These are phyloP conservation scores for Myoxocephalus aenaeus DNA, from an alignment of 2,797 vertebrate species.

Conservation along the genomic window DNA sequence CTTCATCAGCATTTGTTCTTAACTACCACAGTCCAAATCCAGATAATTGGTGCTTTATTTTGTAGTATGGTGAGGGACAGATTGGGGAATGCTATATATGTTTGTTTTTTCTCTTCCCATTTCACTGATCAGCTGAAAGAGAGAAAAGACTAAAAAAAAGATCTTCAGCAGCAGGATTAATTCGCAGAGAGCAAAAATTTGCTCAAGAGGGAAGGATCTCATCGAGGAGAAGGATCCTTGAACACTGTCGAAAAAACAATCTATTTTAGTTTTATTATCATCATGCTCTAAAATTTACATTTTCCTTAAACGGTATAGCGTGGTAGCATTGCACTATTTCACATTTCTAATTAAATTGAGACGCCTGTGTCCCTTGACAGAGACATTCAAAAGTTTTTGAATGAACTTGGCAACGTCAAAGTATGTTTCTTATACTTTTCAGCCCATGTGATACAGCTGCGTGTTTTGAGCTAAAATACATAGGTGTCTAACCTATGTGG, in stretches of 20 bases:
- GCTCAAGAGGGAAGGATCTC: background rate
- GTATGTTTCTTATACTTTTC: background rate
- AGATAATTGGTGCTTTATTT: conserved; percentile 46
- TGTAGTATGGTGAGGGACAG: conserved; percentile 11
- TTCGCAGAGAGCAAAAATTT: background rate
- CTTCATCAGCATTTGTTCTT: conserved; percentile 65
- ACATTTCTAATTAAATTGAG: background rate
- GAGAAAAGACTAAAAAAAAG: conserved; percentile 1
- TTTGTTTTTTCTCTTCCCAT: conserved; percentile 1
- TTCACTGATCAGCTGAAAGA: conserved; percentile 21
- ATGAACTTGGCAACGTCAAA: background rate
- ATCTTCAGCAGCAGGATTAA: background rate
- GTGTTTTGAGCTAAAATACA: background rate
- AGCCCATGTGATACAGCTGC: no score
- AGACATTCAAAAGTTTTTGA: background rate
- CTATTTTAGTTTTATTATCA: background rate
- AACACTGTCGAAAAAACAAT: background rate
- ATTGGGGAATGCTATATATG: conserved; percentile 8
- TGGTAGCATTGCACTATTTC: background rate
- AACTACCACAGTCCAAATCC: conserved; percentile 33
- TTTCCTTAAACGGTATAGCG: background rate
- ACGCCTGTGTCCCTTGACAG: background rate
- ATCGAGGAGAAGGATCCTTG: background rate
- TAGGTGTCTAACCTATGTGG: background rate
- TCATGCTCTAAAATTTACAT: background rate